Evolutionary conservation across 2,797 vertebrate genomes (phyloP).

Genomic region (Hafferia zeledoni): DNA sequence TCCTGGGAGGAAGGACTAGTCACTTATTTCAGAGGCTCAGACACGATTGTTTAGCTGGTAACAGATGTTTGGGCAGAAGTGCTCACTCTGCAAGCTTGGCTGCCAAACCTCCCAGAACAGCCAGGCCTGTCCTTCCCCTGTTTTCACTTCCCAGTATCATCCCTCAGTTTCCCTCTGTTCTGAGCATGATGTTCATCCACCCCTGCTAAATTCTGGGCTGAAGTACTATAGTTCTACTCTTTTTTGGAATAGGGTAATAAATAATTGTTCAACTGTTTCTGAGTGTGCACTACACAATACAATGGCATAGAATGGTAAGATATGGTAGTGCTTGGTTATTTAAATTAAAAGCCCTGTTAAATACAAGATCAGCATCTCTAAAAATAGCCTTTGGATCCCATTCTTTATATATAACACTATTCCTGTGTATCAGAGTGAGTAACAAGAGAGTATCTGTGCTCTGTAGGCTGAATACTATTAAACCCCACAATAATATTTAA

Average conservation of each 20-base stretch:
- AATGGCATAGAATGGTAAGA: background rate
- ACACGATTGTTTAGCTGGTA: background rate
- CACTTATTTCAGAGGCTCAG: background rate
- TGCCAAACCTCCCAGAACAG: background rate
- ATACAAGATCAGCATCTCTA: background rate
- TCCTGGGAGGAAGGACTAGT: constrained; percentile 8
- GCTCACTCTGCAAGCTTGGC: background rate
- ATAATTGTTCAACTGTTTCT: background rate
- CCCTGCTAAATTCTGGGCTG: background rate
- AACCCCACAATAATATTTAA: background rate
- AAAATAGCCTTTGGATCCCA: background rate
- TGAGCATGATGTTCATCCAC: background rate
- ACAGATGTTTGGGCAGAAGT: background rate
- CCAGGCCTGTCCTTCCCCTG: background rate
- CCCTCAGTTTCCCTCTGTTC: background rate
- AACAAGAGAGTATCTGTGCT: background rate
- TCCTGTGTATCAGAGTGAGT: background rate
- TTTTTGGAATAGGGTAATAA: background rate
- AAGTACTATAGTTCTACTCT: background rate
- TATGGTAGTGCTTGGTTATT: background rate
- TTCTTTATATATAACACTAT: background rate
- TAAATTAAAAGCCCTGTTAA: background rate
- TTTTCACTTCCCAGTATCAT: background rate
- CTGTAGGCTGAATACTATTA: background rate
- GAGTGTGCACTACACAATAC: background rate